Base-by-base conservation (phyloP, 1,140 invertebrate genomes). In the Acromyrmex charruanus region DNA sequence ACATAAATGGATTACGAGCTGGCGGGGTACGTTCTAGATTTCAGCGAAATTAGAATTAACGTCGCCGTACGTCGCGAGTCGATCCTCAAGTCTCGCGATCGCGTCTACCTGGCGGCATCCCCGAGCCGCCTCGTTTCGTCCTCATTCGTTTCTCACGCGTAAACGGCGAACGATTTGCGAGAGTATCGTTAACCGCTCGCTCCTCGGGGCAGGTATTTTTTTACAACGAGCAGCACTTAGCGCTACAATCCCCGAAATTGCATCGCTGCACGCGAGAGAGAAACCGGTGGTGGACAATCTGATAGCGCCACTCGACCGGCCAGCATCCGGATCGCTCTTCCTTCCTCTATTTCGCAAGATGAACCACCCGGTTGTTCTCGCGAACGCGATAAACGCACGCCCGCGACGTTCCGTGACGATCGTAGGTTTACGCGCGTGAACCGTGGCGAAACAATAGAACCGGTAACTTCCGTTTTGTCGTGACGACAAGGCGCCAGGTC, bases 201-300 rank as follows among this genome's bases (percentile, higher is more conserved):
- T n/a, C 69, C 88, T 59, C 69, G 39, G 68, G 84, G 77, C 75
- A 77, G 49, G 51, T 18, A 69, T 61, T 71, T 89, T 89, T 89
- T 71, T 86, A 82, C 61, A 75, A 85, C 72, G 59, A 87, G 59
- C 21, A 12, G 71, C 85, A 90, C 53, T 90, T 89, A 89, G 28
- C 88, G 72, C 85, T 87, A 63, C 89, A 81, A 90, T 87, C 53
- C 71, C 88, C 88, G 77, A 90, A 90, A 90, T 90, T 90, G 85
- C 89, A 89, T 72, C 72, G 77, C 77, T 87, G 85, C 89, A 90
- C 89, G 89, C 88, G 77, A 66, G 68, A 77, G 53, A 59, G 77
- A 84, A 71, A 84, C 65, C 25, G 77, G 25, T 10, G 69, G 80
- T 84, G 53, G 68, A 84, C 80, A 84, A 84, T 84, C 80, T 2